A percentile compares a stretch with the other conserved stretches of the same genome.
These are phyloP conservation scores for Suricata suricatta DNA, from an alignment of 2,113 vertebrate genomes.

Conservation along the genomic window DNA sequence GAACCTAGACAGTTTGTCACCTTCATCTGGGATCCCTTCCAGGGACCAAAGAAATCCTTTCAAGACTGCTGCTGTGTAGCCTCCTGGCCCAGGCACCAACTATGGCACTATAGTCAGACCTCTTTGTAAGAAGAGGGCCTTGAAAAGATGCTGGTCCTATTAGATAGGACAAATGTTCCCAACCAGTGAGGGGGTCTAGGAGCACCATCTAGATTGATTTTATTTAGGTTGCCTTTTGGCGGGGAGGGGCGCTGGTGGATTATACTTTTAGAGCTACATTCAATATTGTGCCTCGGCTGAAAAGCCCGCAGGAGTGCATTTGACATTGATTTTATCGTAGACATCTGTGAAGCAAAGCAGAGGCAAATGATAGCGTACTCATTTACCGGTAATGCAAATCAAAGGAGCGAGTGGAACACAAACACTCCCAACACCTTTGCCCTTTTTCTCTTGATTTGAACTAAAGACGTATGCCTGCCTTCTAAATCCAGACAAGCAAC, in stretches of 20 bases:
- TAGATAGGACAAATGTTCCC: neutral
- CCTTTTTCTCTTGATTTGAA: slow-evolving; percentile 47
- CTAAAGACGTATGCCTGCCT: neutral
- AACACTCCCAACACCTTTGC: slow-evolving; percentile 29
- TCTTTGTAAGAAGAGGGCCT: neutral
- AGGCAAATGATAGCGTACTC: slow-evolving; percentile 56
- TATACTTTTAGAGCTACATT: neutral
- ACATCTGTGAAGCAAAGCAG: slow-evolving; percentile 69
- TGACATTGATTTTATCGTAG: slow-evolving; percentile 53
- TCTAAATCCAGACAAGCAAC: neutral
- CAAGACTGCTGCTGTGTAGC: neutral
- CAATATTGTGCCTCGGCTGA: neutral
- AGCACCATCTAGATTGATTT: neutral
- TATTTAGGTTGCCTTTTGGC: neutral
- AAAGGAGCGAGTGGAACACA: neutral
- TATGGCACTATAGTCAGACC: neutral
- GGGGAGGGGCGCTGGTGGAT: neutral
- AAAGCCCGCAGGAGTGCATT: slow-evolving; percentile 32
- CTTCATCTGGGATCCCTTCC: neutral
- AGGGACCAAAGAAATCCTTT: slow-evolving; percentile 16
- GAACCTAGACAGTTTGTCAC: neutral
- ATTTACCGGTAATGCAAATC: slow-evolving; percentile 63
- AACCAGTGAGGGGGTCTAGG: neutral
- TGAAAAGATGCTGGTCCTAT: neutral
- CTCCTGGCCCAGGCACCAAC: neutral